Evolutionary conservation across 2,113 vertebrate species (phyloP).

Genomic region (Vulpes lagopus): DNA sequence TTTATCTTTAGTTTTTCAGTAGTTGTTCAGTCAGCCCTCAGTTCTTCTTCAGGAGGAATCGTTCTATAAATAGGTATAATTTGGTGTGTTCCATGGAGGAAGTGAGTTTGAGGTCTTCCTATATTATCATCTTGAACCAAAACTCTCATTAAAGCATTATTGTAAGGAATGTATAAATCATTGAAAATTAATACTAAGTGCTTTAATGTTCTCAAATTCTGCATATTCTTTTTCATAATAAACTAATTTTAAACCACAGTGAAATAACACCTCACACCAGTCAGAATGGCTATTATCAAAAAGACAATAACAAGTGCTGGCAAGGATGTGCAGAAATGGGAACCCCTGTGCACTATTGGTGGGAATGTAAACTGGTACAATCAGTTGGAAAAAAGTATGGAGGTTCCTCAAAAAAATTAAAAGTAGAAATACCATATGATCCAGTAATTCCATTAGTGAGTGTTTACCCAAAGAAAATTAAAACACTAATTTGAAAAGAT

Average conservation of each 20-base stretch:
- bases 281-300: not conserved
- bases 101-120: not conserved
- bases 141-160: not conserved
- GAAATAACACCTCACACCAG: not conserved
- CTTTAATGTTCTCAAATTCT: slow-evolving; percentile 22
- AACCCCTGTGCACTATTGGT: not conserved
- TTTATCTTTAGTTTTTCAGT: not conserved
- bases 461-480: not conserved
- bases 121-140: not conserved
- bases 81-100: not conserved
- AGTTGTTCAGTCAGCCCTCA: not conserved
- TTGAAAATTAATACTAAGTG: slow-evolving; percentile 37
- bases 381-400: not conserved
- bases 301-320: not conserved
- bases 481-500: not conserved
- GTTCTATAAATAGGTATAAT: not conserved
- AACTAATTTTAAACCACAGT: not conserved
- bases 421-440: not conserved
- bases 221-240: not conserved
- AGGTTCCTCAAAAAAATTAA: not conserved
- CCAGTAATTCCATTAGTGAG: not conserved
- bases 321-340: not conserved
- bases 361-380: not conserved
- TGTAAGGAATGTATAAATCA: not conserved
- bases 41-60: not conserved